Evolutionary conservation across 2,888 invertebrate genomes (phyloP), one percentile per base, ranked within the genome.

Genomic region (Andrena bucephala): DNA sequence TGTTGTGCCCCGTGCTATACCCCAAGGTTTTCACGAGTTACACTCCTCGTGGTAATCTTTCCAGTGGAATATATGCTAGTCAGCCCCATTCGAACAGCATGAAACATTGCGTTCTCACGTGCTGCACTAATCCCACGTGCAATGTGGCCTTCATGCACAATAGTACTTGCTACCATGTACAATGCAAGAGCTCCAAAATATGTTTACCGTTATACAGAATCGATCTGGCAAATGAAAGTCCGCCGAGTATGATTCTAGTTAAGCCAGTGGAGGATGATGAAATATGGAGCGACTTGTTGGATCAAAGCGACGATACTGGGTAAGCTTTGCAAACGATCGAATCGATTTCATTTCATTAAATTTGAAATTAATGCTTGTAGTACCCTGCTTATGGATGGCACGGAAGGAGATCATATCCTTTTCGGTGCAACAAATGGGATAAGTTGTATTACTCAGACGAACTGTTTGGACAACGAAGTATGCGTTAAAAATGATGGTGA

Each of bases 141-240:
- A 97, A 98, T 93, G 96, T 97, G 83, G 97, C 97, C 3, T 96
- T 98, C 91, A 96, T 97, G 93, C 96, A 96, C 87, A 96, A 97
- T 90, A 94, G 95, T 27, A 96, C 96, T 82, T 98, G 98, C 92
- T 98, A 96, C 92, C 97, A 97, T 93, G 96, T 98, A 24, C 95
- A 95, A 79, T 97, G 97, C 94, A 94, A 94, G 5, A 96, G 95
- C 88, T 96, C 97, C 91, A 96, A 97, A 90, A 94, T 96, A 42
- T 98, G 97, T 90, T 90, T 96, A 84, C 97, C 97, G 0, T 94
- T 96, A 24, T 94, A 95, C 62, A 95, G 96, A 60, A 93, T 94
- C 8, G 96, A 96, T 85, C 94, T 95, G 87, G 93, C 93, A 31
- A 93, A 93, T 76, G 95, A 95, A 8, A 95, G 96, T 52, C 96